A percentile compares a stretch with the other conserved stretches of the same genome.
Evolutionary conservation across 2,797 vertebrate species (phyloP).

Genomic region (Squalus acanthias): DNA sequence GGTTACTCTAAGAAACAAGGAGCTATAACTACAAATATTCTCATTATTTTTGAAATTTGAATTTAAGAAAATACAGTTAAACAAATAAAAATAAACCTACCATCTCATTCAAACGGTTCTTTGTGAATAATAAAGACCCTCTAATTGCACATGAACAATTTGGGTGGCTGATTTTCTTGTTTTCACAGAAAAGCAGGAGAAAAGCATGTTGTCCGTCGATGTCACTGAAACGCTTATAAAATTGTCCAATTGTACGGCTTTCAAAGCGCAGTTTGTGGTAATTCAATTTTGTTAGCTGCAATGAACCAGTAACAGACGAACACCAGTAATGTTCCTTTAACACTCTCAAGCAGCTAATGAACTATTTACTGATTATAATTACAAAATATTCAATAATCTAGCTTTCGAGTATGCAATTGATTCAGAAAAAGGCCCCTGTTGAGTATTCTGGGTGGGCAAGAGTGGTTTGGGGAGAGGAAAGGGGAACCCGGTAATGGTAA

Average conservation of each 20-base stretch:
- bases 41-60: neutral
- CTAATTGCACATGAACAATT: neutral
- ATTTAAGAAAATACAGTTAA: neutral
- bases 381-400: neutral
- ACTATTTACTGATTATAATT: neutral
- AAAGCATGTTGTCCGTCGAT: neutral
- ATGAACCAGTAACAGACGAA: neutral
- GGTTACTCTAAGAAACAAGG: neutral
- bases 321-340: neutral
- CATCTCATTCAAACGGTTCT: neutral
- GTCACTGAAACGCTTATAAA: neutral
- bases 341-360: neutral
- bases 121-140: neutral
- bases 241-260: neutral
- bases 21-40: neutral
- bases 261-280: neutral
- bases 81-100: neutral
- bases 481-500: neutral
- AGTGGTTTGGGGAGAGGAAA: neutral
- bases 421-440: neutral
- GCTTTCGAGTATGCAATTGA: neutral
- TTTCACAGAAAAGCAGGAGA: neutral
- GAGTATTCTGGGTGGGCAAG: neutral
- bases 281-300: neutral
- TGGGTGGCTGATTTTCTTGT: neutral